phyloP scores from a whole-genome alignment of 2,888 invertebrate genomes.

The Chrysomela aeneicollis region DNA sequence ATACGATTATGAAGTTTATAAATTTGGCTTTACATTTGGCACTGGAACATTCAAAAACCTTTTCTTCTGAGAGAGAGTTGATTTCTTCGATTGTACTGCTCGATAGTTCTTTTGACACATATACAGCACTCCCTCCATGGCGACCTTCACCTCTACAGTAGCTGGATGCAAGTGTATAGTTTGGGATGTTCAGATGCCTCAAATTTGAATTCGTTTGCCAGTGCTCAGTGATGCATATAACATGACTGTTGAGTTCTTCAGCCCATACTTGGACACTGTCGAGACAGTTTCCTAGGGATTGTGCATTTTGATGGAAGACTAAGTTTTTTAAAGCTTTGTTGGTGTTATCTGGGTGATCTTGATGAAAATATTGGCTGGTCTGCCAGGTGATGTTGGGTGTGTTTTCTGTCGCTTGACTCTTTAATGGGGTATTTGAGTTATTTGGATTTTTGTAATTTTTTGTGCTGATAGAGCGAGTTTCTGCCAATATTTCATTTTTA shows the following conservation, averaged over 20 bases:
- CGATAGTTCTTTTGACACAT: neutral
- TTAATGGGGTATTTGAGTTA: no score
- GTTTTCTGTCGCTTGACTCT: no score
- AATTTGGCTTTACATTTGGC: neutral
- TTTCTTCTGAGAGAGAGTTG: constrained; percentile 8
- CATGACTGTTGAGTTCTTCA: neutral
- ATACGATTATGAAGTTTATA: neutral
- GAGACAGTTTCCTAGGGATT: neutral
- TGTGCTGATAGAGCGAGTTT: neutral
- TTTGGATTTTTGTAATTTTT: neutral
- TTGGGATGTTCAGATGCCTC: constrained; percentile 10
- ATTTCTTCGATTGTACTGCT: neutral
- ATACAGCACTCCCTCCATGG: neutral
- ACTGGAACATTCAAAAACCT: constrained; percentile 9
- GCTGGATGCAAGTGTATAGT: constrained; percentile 1
- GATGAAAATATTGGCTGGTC: neutral
- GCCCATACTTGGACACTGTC: neutral
- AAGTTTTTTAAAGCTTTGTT: neutral
- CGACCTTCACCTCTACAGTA: constrained; percentile 3
- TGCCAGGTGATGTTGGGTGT: no score
- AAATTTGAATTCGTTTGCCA: neutral
- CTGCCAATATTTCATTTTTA: constrained; percentile 2
- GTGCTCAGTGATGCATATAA: neutral
- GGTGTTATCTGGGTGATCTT: neutral
- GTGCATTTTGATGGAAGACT: neutral